Evolutionary conservation across 2,888 invertebrate genomes (phyloP), one percentile per base, ranked within the genome.

Genomic region (Macroteleia sp.): DNA sequence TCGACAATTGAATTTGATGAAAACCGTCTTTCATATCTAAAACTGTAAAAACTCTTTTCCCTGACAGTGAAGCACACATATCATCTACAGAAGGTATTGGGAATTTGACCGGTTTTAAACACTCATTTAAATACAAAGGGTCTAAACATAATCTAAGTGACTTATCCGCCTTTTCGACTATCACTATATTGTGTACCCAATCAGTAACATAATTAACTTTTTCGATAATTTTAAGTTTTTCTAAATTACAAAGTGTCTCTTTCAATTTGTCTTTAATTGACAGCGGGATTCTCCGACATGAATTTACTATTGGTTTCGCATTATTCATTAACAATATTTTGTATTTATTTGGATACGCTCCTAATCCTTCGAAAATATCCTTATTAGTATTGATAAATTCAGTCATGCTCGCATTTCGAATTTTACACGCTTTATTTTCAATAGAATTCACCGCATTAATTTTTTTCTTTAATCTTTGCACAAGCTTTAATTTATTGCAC

Each of bases 21-120:
- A 81, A 82, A 5, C 75, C 74, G 39, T 81, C 64, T 32, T 81
- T 77, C 48, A 59, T 42, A 28, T 77, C 77, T 36, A 76, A 3
- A 16, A 77, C 57, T 12, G 59, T 56, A 22, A 46, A 83, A n/a
- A 77, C 34, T 22, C 42, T 44, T 25, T 70, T 74, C 0, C 64
- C 70, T 4, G 59, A 10, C 17, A 76, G 19, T 10, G 50, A 61
- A 9, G 28, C 14, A 16, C 61, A 52, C 19, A 76, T 14, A 16
- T 76, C 70, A 19, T 76, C 76, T 12, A 42, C 8, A 6, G 57
- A 59, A n/a, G n/a, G n/a, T n/a, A n/a, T n/a, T n/a, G n/a, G n/a
- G n/a, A n/a, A n/a, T n/a, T n/a, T n/a, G n/a, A n/a, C n/a, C n/a
- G n/a, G n/a, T n/a, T n/a, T n/a, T n/a, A n/a, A n/a, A n/a, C n/a